Base-by-base conservation (phyloP, 2,113 vertebrate genomes). In the Melanotaenia duboulayi region DNA sequence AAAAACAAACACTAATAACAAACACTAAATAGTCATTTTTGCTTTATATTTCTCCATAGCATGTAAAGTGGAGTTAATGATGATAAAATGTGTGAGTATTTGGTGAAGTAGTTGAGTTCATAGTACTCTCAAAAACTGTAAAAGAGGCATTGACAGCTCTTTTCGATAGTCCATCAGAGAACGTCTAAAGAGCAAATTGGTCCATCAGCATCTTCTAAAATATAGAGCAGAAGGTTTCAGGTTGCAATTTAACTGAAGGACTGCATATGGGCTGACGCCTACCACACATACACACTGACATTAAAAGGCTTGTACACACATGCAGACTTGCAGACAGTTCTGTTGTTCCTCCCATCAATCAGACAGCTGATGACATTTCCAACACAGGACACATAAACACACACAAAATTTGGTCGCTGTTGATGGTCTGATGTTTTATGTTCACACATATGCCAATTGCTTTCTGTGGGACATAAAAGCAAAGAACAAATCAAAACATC, bases 311-410 rank as follows among this genome's bases (percentile, higher is more conserved):
- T 35, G 32, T 16, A 35, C 50, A 35, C 55, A 0, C 35, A 35
- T 7, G 8, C 32, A 35, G 32, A 61, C 28, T 11, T 3, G 13
- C 20, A 50, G 39, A 39, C n/a, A 50, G 52, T 61, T 37, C 49
- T 16, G 28, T 59, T 11, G 20, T 7, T 25, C 46, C 14, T 56
- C 35, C 25, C 40, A 14, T 78, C 86, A 49, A 44, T 76, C 75
- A 67, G 50, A 55, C 76, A 58, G 44, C 60, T 56, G 40, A 71
- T 87, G 86, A 76, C 78, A 88, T 91, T 90, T 87, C 66, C 70
- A 60, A 48, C 74, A 51, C 35, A 25, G 54, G 59, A 20, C 11
- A 35, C 32, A 35, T 7, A 35, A 35, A 14, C 46, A 24, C 54
- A 40, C 7, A 13, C 24, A 65, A 79, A 78, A 76, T 40, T 22